Evolutionary conservation across 2,797 vertebrate genomes (phyloP), one percentile per base, ranked within the genome.

Genomic region (Lophotriccus pileatus): DNA sequence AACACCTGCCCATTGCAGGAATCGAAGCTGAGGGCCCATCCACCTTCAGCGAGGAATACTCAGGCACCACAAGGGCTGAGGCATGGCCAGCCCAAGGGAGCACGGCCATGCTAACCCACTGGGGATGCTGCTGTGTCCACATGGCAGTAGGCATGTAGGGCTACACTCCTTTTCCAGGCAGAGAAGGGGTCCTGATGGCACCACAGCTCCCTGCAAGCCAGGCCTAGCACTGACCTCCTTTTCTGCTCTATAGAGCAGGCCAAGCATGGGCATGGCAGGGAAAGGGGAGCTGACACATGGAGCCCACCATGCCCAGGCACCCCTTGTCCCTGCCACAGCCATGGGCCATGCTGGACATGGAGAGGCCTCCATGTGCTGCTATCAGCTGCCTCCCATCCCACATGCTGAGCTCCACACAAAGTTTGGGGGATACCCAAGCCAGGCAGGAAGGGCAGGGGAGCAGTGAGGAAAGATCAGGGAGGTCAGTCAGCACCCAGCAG

Each of bases 141-240:
- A 0, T 0, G 7, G 70, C 37, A 44, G 41, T 17, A 4, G 23
- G 30, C 30, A 66, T 0, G 0, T 17, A 79, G 43, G 37, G 37
- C 75, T 85, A 46, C 75, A 46, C 14, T 22, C 52, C 44, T 59
- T 44, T 47, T 52, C 37, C 18, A 7, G 16, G 8, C 0, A 0
- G 50, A 83, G 22, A 30, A 37, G 39, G 11, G 50, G 36, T 50
- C 23, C 80, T 30, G 12, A 32, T 3, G 4, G 55, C 46, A 73
- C 14, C 75, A 25, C 44, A 28, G 49, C 24, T 69, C 41, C 37
- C 43, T n/a, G 39, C 36, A 36, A 67, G 62, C 1, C 3, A 20
- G 47, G 47, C 36, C 36, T 0, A 2, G 41, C 30, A 15, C 3
- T 3, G 10, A 47, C 12, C 63, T 15, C 20, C 16, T 53, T 72